Evolutionary conservation across 53 echinoderm and acorn worm species (phyloP), one percentile per base, ranked within the genome.

Genomic region (Hippasteria phrygiana): DNA sequence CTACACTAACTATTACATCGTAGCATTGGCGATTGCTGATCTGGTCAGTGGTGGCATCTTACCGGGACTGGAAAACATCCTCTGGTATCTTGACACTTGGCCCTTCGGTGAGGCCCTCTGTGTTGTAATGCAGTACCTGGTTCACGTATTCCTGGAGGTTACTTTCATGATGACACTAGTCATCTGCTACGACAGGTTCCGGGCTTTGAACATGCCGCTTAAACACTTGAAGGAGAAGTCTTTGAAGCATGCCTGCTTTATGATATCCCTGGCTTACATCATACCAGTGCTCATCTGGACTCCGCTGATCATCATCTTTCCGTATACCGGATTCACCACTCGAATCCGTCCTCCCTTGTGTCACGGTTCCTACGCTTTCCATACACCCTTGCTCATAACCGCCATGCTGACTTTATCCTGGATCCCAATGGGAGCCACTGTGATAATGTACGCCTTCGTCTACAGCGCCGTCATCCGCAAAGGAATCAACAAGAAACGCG

Each of bases 1-100:
- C 0, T 93, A 93, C 87, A 86, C 63, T 43, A 93, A 93, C 79
- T 81, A 93, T 32, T 90, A 81, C 87, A 86, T 93, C 50, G 78
- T 89, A 7, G 84, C 90, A 8, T 39, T 93, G 45, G 93, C 93
- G 26, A 45, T 89, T 62, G 87, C 86, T 14, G 93, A 93, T 40
- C 55, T 93, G 20, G 41, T 93, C 28, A 88, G 75, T 10, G 93
- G 93, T 2, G 85, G 78, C 1, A 56, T 93, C 3, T 35, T 77
- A 24, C 87, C 87, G 67, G 55, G 54, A 1, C 62, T 75, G 34
- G 73, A 64, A 13, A 38, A 48, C 17, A 51, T 77, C 11, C 37
- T 71, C 27, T 67, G 82, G 31, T 34, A 77, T 42, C 6, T 71
- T 0, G 72, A 39, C 7, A 11, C 36, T 28, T 93, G 93, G 93